Evolutionary conservation across 37 sponge, comb jelly and placozoan species (phyloP).

Genomic region (Halisarca cf. caerulea): DNA sequence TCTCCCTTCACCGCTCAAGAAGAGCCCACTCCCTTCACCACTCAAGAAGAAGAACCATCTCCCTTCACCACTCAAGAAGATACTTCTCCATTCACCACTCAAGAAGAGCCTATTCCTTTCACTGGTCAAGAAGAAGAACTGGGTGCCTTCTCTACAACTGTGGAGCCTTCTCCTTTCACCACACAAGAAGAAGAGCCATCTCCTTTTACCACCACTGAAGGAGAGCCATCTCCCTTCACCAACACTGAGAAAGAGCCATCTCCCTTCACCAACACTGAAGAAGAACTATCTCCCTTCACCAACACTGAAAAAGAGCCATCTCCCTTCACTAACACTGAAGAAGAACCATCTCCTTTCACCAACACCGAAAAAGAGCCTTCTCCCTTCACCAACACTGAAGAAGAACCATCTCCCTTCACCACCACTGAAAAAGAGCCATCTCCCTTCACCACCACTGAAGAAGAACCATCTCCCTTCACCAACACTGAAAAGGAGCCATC

Average conservation of each 20-base stretch:
- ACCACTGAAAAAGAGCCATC: background rate
- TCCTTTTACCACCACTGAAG: background rate
- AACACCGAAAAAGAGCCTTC: conserved; percentile 4
- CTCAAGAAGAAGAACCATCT: background rate
- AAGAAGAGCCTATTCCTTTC: conserved; percentile 4
- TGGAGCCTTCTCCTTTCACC: background rate
- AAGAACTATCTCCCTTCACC: conserved; percentile 1
- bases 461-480: conserved; percentile 4
- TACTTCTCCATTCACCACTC: background rate
- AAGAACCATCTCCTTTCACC: background rate
- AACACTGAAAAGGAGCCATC: background rate
- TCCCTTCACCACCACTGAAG: no score
- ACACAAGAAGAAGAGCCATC: background rate
- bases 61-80: background rate
- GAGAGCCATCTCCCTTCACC: conserved; percentile 5
- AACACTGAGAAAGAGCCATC: background rate
- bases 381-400: background rate
- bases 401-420: no score
- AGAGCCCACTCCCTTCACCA: background rate
- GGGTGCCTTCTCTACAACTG: background rate
- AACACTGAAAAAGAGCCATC: conserved; percentile 7
- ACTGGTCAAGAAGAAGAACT: background rate
- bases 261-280: background rate
- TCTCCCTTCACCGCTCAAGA: background rate
- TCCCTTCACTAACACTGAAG: background rate